Conservation (phyloP, 2,888 invertebrate genomes). For the Ashinkailepas kermadecensis region DNA sequence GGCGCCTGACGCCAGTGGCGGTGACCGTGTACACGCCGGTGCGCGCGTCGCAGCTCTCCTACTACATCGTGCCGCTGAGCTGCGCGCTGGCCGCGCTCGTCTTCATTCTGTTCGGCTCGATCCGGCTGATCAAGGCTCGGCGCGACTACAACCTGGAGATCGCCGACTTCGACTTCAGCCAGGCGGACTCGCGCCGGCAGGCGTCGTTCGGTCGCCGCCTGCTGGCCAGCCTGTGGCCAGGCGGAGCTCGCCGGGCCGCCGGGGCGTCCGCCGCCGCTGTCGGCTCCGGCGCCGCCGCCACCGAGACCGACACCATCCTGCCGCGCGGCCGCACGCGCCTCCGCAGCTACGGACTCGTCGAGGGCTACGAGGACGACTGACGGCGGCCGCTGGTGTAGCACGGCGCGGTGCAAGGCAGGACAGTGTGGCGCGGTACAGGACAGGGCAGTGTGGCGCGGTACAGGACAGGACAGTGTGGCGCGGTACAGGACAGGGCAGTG, state of each 20-base stretch:
- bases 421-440: too few species aligned
- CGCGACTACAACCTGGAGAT: conserved; percentile 27
- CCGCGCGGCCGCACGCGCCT: neutral
- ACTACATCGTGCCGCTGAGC: conserved; percentile 19
- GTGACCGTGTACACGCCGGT: conserved; percentile 61
- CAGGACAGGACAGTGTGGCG: too few species aligned
- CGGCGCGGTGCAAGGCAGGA: too few species aligned
- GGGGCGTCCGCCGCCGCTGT: conserved; percentile 41
- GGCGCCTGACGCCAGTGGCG: conserved; percentile 58
- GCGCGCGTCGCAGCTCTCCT: neutral
- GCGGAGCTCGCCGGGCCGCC: conserved; percentile 47
- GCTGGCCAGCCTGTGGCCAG: conserved; percentile 42
- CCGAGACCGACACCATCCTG: conserved; percentile 35
- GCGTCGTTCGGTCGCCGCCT: conserved; percentile 36
- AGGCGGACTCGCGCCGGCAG: neutral
- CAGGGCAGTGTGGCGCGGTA: too few species aligned
- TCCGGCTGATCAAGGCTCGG: neutral
- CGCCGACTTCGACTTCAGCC: conserved; percentile 27
- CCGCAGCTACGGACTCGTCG: conserved; percentile 8
- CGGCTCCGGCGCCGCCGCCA: conserved; percentile 47
- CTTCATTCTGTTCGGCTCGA: conserved; percentile 21
- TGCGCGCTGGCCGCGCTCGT: conserved; percentile 12
- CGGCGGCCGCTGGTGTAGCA: neutral
- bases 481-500: too few species aligned
- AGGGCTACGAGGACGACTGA: conserved; percentile 17